Evolutionary conservation across 92 coral and sea anemone species (phyloP).

Genomic region (Pocillopora grandis): DNA sequence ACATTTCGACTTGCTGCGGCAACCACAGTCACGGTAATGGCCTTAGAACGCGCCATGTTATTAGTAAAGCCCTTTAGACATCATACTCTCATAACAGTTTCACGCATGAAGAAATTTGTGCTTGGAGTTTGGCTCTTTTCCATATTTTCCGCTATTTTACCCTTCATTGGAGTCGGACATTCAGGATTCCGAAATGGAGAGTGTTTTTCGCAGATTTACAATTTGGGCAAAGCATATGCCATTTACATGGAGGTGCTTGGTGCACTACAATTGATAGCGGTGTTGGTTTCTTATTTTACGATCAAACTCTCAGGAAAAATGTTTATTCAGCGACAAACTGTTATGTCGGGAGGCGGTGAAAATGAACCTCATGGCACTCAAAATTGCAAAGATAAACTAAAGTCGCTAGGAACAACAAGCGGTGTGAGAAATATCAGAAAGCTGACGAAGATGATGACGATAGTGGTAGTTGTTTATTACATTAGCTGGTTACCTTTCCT

Average conservation of each 20-base stretch:
- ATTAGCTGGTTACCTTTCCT: conserved; percentile 92
- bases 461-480: conserved; percentile 74
- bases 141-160: conserved; percentile 51
- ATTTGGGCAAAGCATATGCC: conserved; percentile 65
- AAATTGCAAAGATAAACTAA: conserved; percentile 3
- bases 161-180: conserved; percentile 70
- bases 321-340: conserved; percentile 69
- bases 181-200: conserved; percentile 56
- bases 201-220: conserved; percentile 68
- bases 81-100: conserved; percentile 58
- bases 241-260: conserved; percentile 69
- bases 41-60: conserved; percentile 70
- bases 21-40: conserved; percentile 76
- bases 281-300: conserved; percentile 57
- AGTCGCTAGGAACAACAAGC: conserved; percentile 26
- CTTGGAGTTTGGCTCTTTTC: conserved; percentile 74
- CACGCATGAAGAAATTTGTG: conserved; percentile 49
- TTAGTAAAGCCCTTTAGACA: conserved; percentile 66
- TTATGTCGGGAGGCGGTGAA: conserved; percentile 32
- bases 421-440: conserved; percentile 64
- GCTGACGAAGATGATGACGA: conserved; percentile 70
- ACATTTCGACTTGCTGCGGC: conserved; percentile 77
- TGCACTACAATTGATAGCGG: conserved; percentile 46
- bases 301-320: conserved; percentile 65
- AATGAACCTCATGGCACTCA: neutral